Conservation (phyloP, 1,140 invertebrate genomes). For the Ganaspis sp. region DNA sequence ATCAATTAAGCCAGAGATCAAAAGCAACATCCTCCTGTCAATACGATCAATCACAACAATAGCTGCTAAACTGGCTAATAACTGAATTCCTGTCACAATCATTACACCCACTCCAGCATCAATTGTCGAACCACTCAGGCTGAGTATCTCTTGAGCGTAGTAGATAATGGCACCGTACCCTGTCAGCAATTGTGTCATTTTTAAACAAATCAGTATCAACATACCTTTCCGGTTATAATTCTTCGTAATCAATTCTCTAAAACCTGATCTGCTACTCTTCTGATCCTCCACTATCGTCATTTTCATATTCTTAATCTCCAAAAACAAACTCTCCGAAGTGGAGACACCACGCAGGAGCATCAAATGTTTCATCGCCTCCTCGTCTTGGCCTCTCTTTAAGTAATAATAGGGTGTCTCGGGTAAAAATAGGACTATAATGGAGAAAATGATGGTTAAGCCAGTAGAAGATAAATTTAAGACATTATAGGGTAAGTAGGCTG, state of each 20-base stretch:
- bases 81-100: not conserved
- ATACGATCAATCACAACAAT: not conserved
- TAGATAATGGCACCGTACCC: not conserved
- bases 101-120: not conserved
- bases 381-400: conserved; percentile 61
- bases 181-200: not conserved
- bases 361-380: conserved; percentile 71
- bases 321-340: not conserved
- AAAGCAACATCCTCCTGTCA: not conserved
- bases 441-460: conserved; percentile 78
- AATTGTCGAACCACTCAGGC: not conserved
- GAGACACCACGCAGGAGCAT: conserved; percentile 68
- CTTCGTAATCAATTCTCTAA: not conserved
- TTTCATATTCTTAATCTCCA: not conserved
- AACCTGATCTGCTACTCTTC: not conserved
- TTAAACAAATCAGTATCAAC: not conserved
- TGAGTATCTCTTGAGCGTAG: not conserved
- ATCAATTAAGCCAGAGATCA: not conserved
- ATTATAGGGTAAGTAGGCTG: conserved; percentile 77
- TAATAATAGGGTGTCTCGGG: conserved; percentile 82
- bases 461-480: conserved; percentile 73
- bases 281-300: not conserved
- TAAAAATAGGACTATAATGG: conserved; percentile 81
- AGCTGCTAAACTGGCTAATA: not conserved
- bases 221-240: not conserved